phyloP scores from a whole-genome alignment of 2,888 invertebrate genomes.

The Steinernema hermaphroditum region DNA sequence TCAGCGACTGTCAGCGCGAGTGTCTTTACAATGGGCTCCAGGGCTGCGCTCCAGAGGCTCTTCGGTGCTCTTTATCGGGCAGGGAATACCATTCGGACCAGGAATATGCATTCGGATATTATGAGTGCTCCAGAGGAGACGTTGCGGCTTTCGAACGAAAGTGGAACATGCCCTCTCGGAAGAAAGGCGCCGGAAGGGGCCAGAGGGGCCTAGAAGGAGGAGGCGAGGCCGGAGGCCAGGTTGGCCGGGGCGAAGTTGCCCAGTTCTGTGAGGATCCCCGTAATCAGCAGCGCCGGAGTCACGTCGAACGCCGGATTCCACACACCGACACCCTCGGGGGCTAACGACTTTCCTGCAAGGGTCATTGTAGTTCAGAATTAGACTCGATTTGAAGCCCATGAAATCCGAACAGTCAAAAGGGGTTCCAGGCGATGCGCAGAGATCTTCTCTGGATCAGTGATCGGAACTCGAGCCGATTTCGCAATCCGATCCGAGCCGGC shows the following conservation, averaged over 20 bases:
- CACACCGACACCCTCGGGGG: conserved; percentile 78
- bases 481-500: too few species aligned
- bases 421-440: too few species aligned
- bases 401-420: too few species aligned
- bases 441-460: conserved; percentile 42
- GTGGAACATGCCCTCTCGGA: conserved; percentile 24
- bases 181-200: too few species aligned
- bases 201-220: neutral
- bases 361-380: too few species aligned
- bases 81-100: neutral
- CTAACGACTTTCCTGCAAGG: too few species aligned
- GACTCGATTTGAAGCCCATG: too few species aligned
- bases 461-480: conserved; percentile 21
- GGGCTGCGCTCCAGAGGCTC: conserved; percentile 2
- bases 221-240: conserved; percentile 29
- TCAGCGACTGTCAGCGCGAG: conserved; percentile 20
- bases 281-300: conserved; percentile 87
- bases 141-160: neutral
- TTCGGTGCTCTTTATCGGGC: neutral
- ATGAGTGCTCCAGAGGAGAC: conserved; percentile 23
- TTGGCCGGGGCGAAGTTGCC: conserved; percentile 75
- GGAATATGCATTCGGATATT: conserved; percentile 26
- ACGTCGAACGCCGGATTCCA: conserved; percentile 99
- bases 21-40: conserved; percentile 23
- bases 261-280: conserved; percentile 82